Evolutionary conservation across 2,113 vertebrate species (phyloP).

Genomic region (Ctenodactylus gundi): DNA sequence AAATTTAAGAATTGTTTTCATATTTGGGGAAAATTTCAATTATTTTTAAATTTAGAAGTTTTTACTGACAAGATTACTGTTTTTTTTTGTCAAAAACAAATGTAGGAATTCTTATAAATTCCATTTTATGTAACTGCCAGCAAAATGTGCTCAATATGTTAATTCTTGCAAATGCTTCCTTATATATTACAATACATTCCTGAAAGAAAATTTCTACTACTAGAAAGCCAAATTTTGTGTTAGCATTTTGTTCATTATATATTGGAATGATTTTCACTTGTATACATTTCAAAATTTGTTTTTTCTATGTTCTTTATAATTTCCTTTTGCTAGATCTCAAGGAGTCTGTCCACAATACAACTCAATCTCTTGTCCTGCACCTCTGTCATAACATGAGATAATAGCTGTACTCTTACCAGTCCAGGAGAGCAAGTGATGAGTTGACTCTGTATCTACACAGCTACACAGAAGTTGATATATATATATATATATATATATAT

Average conservation of each 20-base stretch:
- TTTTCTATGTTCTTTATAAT: background rate
- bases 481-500: too few relatives aligned
- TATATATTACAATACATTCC: background rate
- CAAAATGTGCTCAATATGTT: background rate
- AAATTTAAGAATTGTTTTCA: background rate
- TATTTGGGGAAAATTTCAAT: background rate
- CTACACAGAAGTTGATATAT: background rate
- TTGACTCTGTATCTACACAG: background rate
- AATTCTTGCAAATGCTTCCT: background rate
- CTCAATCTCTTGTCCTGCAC: background rate
- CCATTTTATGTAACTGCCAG: background rate
- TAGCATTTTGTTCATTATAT: background rate
- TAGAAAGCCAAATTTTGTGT: background rate
- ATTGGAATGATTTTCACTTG: background rate
- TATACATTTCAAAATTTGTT: background rate
- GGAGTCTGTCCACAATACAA: background rate
- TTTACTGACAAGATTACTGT: background rate
- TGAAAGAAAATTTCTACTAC: background rate
- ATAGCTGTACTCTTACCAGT: background rate
- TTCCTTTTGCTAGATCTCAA: background rate
- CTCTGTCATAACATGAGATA: background rate
- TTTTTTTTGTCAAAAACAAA: too few relatives aligned
- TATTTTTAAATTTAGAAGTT: background rate
- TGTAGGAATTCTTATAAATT: background rate
- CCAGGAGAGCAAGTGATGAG: background rate